Evolutionary conservation across 2,888 invertebrate species (phyloP).

Genomic region (Tridacna gigas): DNA sequence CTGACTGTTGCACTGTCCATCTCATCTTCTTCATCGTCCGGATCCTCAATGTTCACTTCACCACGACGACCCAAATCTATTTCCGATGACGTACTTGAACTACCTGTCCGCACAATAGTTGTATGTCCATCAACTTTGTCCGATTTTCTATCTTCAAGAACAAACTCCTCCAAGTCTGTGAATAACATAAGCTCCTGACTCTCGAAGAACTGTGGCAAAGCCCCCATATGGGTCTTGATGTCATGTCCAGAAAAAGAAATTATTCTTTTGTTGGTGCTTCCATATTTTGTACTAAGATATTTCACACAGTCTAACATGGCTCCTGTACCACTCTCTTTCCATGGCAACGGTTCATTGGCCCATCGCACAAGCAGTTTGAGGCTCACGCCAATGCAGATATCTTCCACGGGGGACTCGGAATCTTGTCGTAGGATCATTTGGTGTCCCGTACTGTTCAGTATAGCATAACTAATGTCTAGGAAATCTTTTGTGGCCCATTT

Average conservation of each 20-base stretch:
- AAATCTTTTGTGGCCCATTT: slow-evolving; percentile 72
- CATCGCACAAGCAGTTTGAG: slow-evolving; percentile 69
- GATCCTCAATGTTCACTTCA: slow-evolving; percentile 62
- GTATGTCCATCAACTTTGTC: slow-evolving; percentile 42
- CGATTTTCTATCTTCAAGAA: slow-evolving; percentile 50
- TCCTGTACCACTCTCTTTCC: slow-evolving; percentile 54
- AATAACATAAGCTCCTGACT: slow-evolving; percentile 65
- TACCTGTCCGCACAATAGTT: slow-evolving; percentile 40
- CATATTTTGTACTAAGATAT: slow-evolving; percentile 46
- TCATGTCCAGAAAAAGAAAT: slow-evolving; percentile 41
- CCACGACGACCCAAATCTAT: slow-evolving; percentile 44
- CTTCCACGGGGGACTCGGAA: slow-evolving; percentile 62
- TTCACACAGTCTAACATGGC: slow-evolving; percentile 60
- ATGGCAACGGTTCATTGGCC: slow-evolving; percentile 69
- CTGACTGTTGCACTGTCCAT: slow-evolving; percentile 53
- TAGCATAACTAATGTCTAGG: slow-evolving; percentile 68
- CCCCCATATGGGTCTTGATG: slow-evolving; percentile 44
- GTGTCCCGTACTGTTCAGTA: slow-evolving; percentile 72
- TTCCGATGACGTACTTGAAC: slow-evolving; percentile 56
- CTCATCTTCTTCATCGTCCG: slow-evolving; percentile 59
- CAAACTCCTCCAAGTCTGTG: slow-evolving; percentile 65
- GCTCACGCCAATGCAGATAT: slow-evolving; percentile 68
- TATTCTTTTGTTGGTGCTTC: slow-evolving; percentile 38
- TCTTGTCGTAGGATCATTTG: slow-evolving; percentile 65
- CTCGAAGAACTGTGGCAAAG: slow-evolving; percentile 65